These are phyloP conservation scores for Toxotes jaculatrix DNA, from an alignment of 2,113 vertebrate species.

Conservation along the genomic window DNA sequence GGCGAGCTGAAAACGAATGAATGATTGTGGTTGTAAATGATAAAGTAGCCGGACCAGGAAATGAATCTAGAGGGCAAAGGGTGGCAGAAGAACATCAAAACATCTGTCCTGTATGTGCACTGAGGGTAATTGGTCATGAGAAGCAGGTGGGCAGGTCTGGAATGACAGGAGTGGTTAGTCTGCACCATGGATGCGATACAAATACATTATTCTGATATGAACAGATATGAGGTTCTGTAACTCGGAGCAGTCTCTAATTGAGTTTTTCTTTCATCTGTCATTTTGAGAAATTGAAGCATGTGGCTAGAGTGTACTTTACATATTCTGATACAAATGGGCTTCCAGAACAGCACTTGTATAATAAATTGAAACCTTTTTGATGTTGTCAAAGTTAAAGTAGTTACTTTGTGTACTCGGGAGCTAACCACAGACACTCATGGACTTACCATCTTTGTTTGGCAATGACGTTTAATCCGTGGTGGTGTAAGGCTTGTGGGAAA, in stretches of 20 bases:
- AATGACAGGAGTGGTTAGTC: neutral
- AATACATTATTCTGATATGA: neutral
- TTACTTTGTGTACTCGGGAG: neutral
- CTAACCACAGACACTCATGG: neutral
- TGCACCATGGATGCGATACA: neutral
- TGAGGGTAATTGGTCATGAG: slow-evolving; percentile 42
- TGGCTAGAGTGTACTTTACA: no score
- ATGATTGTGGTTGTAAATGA: slow-evolving; percentile 57
- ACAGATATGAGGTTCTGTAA: neutral
- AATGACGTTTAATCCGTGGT: neutral
- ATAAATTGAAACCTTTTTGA: no score
- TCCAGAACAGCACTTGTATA: no score
- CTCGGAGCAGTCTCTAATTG: neutral
- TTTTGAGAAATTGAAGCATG: neutral
- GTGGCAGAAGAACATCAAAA: slow-evolving; percentile 53
- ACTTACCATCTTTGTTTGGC: neutral
- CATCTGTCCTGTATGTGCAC: slow-evolving; percentile 46
- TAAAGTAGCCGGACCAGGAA: slow-evolving; percentile 35
- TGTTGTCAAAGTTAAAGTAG: neutral
- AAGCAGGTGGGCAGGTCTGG: slow-evolving; percentile 28
- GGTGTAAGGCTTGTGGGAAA: neutral
- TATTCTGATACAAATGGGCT: no score
- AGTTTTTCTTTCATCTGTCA: neutral
- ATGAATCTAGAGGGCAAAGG: slow-evolving; percentile 31
- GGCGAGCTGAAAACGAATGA: slow-evolving; percentile 20